Conservation (phyloP, 2,113 vertebrate genomes). For the Anoura caudifer region DNA sequence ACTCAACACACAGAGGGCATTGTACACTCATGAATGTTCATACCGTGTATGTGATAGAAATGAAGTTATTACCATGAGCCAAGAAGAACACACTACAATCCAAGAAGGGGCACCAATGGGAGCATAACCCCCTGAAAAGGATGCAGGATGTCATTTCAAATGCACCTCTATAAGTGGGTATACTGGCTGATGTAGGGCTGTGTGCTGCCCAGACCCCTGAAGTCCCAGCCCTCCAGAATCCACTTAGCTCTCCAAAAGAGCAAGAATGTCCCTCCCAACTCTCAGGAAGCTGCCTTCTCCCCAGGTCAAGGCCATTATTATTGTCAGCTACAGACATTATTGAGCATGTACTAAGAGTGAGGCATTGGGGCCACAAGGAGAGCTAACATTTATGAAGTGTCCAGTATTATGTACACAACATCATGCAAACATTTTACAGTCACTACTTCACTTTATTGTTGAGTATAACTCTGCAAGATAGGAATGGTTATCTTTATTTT, state of each 20-base stretch:
- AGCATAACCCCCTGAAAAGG: not conserved
- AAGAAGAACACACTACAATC: not conserved
- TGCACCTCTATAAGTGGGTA: fast-evolving
- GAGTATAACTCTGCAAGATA: not conserved
- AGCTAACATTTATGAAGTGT: not conserved
- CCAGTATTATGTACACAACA: not conserved
- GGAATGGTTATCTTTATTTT: not conserved
- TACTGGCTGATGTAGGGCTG: not conserved
- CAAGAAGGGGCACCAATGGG: not conserved
- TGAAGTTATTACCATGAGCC: not conserved
- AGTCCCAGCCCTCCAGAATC: not conserved
- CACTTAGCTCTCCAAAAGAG: not conserved
- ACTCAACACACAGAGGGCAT: not conserved
- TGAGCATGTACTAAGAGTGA: not conserved
- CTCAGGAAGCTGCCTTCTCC: not conserved
- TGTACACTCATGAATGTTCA: not conserved
- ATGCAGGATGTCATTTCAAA: not conserved
- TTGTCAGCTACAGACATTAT: not conserved
- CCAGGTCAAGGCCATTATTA: not conserved
- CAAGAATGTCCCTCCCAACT: not conserved
- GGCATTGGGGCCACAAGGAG: not conserved
- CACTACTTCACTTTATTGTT: not conserved
- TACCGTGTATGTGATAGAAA: not conserved
- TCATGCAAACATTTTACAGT: not conserved
- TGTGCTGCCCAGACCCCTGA: not conserved